A percentile compares a stretch with the other conserved stretches of the same genome.
These are phyloP conservation scores for Drosophila dives DNA, from an alignment of 2,888 invertebrate species.

Conservation along the genomic window DNA sequence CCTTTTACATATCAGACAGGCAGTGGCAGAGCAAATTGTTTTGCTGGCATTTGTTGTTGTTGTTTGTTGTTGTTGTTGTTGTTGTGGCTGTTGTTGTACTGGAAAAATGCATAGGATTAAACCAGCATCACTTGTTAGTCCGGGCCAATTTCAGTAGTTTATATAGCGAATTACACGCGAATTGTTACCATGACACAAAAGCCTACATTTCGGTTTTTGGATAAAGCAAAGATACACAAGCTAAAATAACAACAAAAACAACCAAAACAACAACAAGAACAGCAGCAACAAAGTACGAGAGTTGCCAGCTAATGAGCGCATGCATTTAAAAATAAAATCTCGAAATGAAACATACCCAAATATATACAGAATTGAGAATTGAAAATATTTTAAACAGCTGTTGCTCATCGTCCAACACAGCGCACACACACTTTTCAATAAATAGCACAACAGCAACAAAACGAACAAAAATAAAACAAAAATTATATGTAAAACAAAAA, in stretches of 20 bases:
- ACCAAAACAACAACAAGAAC: slow-evolving; percentile 17
- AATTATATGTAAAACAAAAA: slow-evolving; percentile 26
- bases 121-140: slow-evolving; percentile 23
- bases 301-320: slow-evolving; percentile 73
- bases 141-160: slow-evolving; percentile 31
- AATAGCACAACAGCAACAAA: slow-evolving; percentile 52
- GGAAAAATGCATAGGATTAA: slow-evolving; percentile 28
- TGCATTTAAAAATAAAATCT: slow-evolving; percentile 75
- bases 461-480: slow-evolving; percentile 42
- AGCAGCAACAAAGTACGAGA: background rate
- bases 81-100: slow-evolving; percentile 25
- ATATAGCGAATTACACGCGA: slow-evolving; percentile 5
- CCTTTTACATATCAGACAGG: slow-evolving; percentile 77
- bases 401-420: slow-evolving; percentile 73
- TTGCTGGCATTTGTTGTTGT: slow-evolving; percentile 27
- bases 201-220: slow-evolving; percentile 63
- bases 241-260: slow-evolving; percentile 21
- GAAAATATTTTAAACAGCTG: slow-evolving; percentile 77
- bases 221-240: slow-evolving; percentile 34
- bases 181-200: slow-evolving; percentile 71
- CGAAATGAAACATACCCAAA: slow-evolving; percentile 77
- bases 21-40: slow-evolving; percentile 69
- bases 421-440: slow-evolving; percentile 57
- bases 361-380: slow-evolving; percentile 73
- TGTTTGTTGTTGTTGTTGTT: slow-evolving; percentile 29